Conservation (phyloP, 2,113 vertebrate genomes). For the Halichoerus grypus region DNA sequence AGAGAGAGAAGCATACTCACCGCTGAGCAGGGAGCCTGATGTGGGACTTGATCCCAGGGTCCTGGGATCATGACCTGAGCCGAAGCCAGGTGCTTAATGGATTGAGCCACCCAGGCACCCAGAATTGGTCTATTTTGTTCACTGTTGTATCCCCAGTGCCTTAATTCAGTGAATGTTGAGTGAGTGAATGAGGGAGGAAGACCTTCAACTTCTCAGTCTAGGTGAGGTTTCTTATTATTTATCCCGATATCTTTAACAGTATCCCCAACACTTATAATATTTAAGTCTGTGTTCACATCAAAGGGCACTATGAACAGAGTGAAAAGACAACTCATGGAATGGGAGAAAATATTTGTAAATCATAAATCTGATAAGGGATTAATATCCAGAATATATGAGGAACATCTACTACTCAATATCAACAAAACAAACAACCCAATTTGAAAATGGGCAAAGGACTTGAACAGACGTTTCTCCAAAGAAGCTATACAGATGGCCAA, state of each 20-base stretch:
- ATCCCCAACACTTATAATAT: neutral
- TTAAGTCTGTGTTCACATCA: neutral
- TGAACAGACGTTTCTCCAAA: neutral
- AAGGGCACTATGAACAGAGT: neutral
- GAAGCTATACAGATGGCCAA: neutral
- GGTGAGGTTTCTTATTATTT: neutral
- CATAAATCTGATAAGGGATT: neutral
- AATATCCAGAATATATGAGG: neutral
- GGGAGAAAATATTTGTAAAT: neutral
- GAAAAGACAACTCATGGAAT: neutral
- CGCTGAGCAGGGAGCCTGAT: too few relatives aligned
- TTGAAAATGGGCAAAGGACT: neutral
- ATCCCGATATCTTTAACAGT: neutral
- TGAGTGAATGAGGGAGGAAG: neutral
- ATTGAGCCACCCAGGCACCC: too few relatives aligned
- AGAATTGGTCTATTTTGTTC: neutral
- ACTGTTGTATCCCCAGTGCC: neutral
- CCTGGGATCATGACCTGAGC: too few relatives aligned
- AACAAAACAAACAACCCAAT: neutral
- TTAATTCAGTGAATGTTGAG: neutral
- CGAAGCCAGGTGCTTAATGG: too few relatives aligned
- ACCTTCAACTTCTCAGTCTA: neutral
- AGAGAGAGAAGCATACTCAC: too few relatives aligned
- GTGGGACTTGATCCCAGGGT: too few relatives aligned
- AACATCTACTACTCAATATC: neutral